Conservation (phyloP, 2,888 invertebrate species). For the Parnassius glacialis region DNA sequence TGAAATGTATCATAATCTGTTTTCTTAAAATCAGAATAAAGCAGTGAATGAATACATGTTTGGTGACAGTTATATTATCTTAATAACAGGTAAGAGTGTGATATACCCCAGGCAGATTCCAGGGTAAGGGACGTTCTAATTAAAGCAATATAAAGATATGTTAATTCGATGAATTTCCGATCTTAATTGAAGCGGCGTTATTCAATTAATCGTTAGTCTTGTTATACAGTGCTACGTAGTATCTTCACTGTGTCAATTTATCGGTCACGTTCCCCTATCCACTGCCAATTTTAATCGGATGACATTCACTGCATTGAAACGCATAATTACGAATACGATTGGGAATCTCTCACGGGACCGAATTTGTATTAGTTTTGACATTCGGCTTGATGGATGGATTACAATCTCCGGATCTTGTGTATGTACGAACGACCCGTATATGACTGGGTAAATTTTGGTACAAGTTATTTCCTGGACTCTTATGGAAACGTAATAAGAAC, state of each 20-base stretch:
- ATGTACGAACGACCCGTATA: conserved; percentile 72
- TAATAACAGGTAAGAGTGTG: too few relatives aligned
- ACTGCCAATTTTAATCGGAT: conserved; percentile 79
- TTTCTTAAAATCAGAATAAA: too few relatives aligned
- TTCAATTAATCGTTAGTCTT: conserved; percentile 21
- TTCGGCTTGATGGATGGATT: conserved; percentile 77
- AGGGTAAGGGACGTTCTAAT: too few relatives aligned
- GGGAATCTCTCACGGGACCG: conserved; percentile 73
- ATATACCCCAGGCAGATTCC: too few relatives aligned
- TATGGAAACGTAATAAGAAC: conserved; percentile 35
- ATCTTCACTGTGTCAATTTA: conserved; percentile 34
- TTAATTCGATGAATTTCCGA: too few relatives aligned
- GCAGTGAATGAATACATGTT: too few relatives aligned
- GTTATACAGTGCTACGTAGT: conserved; percentile 23
- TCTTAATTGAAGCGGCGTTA: neutral
- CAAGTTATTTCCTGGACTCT: conserved; percentile 27
- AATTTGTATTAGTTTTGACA: conserved; percentile 79
- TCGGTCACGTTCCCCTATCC: conserved; percentile 60
- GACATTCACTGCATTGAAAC: conserved; percentile 70
- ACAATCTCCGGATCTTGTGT: conserved; percentile 75
- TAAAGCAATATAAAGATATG: too few relatives aligned
- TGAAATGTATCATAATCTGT: too few relatives aligned
- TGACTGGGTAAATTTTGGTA: conserved; percentile 39
- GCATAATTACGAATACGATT: conserved; percentile 69
- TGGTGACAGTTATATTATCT: too few relatives aligned